phyloP scores from a whole-genome alignment of 2,113 vertebrate genomes.

The Microcebus murinus region DNA sequence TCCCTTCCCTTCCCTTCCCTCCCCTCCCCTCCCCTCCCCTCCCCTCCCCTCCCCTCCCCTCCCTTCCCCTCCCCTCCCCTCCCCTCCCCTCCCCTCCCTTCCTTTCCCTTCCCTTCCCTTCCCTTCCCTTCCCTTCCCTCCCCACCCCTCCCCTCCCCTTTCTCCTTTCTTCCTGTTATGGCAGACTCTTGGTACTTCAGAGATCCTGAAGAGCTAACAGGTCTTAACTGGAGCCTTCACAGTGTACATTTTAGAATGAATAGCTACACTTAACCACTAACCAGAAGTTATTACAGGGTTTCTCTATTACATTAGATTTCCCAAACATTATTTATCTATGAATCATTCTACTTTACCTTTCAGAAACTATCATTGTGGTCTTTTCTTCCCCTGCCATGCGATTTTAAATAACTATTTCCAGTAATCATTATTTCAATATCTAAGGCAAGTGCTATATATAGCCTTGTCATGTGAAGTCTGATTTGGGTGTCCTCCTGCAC shows the following conservation, averaged over 20 bases:
- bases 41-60: too few relatives aligned
- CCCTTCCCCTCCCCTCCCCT: too few relatives aligned
- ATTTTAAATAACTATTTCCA: background rate
- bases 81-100: background rate
- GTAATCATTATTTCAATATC: background rate
- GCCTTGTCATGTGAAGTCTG: background rate
- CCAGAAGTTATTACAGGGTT: conserved; percentile 4
- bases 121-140: accelerated
- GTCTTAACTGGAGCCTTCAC: background rate
- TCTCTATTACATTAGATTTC: background rate
- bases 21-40: accelerated
- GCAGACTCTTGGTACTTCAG: background rate
- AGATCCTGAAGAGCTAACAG: background rate
- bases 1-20: background rate
- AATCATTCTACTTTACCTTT: conserved; percentile 3
- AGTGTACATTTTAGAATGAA: background rate
- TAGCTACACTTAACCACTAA: background rate
- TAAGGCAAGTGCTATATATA: background rate
- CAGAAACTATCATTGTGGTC: conserved; percentile 2
- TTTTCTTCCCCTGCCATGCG: background rate
- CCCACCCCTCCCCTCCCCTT: background rate
- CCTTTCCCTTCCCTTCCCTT: background rate
- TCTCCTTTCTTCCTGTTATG: background rate
- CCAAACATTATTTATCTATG: background rate
- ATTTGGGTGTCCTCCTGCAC: accelerated